Conservation (phyloP, 1,140 invertebrate genomes). For the Drosophila malerkotliana region DNA sequence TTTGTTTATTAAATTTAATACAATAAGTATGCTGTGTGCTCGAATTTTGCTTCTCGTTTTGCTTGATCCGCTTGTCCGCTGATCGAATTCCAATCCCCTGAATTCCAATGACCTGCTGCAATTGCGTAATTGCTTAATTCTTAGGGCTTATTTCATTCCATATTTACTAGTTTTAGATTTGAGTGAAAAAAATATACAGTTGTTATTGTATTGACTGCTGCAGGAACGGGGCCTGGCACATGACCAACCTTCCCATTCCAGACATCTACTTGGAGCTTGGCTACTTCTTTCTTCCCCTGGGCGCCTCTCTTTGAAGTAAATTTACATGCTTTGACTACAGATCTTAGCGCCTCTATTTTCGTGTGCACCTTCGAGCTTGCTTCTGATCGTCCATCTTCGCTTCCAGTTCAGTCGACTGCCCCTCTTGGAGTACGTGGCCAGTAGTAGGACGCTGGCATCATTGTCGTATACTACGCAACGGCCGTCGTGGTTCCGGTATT, state of each 20-base stretch:
- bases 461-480: constrained; percentile 83
- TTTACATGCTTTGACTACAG: constrained; percentile 60
- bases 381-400: neutral
- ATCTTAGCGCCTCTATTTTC: constrained; percentile 1
- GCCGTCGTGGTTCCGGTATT: constrained; percentile 78
- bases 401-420: constrained; percentile 41
- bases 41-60: constrained; percentile 39
- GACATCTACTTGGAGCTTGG: constrained; percentile 11
- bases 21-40: constrained; percentile 77
- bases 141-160: constrained; percentile 36
- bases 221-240: constrained; percentile 9
- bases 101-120: constrained; percentile 8
- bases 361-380: too few relatives aligned
- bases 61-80: constrained; percentile 2
- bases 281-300: neutral
- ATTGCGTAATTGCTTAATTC: constrained; percentile 42
- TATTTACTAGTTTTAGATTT: constrained; percentile 75
- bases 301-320: constrained; percentile 50
- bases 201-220: constrained; percentile 62
- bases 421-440: constrained; percentile 54
- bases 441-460: constrained; percentile 75
- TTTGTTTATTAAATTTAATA: constrained; percentile 63
- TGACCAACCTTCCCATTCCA: constrained; percentile 9
- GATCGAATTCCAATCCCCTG: constrained; percentile 5
- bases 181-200: constrained; percentile 80